A percentile compares a stretch with the other conserved stretches of the same genome.
Conservation (phyloP, 2,797 vertebrate genomes). For the Phataginus tetradactyla region DNA sequence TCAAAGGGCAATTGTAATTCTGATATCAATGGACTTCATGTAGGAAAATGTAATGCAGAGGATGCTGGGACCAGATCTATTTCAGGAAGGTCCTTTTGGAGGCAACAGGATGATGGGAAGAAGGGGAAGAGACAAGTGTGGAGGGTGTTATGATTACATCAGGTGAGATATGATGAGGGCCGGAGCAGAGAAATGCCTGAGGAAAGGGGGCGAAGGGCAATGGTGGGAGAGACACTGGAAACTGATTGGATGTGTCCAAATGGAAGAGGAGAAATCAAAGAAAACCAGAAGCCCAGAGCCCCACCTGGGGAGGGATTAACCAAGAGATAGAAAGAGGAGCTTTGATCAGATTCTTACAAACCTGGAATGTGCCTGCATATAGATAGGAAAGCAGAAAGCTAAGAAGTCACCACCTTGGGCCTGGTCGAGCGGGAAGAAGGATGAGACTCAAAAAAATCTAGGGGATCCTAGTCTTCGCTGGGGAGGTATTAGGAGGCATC, state of each 20-base stretch:
- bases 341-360: conserved; percentile 40
- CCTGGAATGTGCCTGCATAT: not conserved
- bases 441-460: not conserved
- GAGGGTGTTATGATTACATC: not conserved
- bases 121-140: not conserved
- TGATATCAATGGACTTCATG: not conserved
- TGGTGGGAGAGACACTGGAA: not conserved
- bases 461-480: not conserved
- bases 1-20: conserved; percentile 13
- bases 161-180: not conserved
- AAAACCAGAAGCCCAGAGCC: not conserved
- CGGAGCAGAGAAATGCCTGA: not conserved
- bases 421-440: not conserved
- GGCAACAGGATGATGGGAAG: not conserved
- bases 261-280: conserved; percentile 21
- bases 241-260: not conserved
- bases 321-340: not conserved
- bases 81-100: conserved; percentile 41
- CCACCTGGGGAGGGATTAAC: not conserved
- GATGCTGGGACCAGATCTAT: not conserved
- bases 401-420: not conserved
- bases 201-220: not conserved
- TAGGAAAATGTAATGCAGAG: not conserved
- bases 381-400: not conserved
- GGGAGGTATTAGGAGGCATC: not conserved